Percentiles rank a stretch among this genome's conserved stretches.
Evolutionary conservation across 1,140 invertebrate species (phyloP).

Genomic region (Brachionus manjavacas): DNA sequence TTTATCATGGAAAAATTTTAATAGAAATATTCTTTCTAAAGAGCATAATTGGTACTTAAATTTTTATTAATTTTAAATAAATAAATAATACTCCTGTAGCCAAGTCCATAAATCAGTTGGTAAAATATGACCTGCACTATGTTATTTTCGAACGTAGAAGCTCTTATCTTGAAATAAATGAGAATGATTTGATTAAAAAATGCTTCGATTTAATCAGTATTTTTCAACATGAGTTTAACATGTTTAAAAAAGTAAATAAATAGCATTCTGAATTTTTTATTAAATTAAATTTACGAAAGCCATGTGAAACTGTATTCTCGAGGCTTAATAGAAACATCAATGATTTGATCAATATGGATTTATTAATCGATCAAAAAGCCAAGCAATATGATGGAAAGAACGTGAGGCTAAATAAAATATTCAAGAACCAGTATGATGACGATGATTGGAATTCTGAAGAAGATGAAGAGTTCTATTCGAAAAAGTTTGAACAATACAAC

Average conservation of each 20-base stretch:
- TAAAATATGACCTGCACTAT: not conserved
- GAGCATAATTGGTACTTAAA: conserved; percentile 1
- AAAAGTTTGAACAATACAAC: not conserved
- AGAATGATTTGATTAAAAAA: conserved; percentile 28
- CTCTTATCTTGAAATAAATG: not conserved
- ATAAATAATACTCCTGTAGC: not conserved
- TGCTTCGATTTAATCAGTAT: not conserved
- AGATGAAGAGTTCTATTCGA: not conserved
- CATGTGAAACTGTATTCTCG: not conserved
- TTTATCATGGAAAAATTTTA: not conserved
- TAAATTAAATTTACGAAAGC: not conserved
- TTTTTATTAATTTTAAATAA: not conserved
- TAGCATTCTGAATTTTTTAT: not conserved
- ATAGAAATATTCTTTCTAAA: conserved; percentile 6
- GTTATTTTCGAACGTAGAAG: not conserved
- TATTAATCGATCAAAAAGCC: not conserved
- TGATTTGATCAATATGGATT: not conserved
- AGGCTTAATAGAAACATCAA: not conserved
- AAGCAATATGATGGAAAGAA: not conserved
- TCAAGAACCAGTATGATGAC: not conserved
- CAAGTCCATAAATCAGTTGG: not conserved
- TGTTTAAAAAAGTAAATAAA: not conserved
- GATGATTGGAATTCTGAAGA: not conserved
- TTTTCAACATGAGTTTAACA: conserved; percentile 33
- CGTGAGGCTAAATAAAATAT: not conserved